Conservation (phyloP, 2,113 vertebrate species). For the Struthio camelus region DNA sequence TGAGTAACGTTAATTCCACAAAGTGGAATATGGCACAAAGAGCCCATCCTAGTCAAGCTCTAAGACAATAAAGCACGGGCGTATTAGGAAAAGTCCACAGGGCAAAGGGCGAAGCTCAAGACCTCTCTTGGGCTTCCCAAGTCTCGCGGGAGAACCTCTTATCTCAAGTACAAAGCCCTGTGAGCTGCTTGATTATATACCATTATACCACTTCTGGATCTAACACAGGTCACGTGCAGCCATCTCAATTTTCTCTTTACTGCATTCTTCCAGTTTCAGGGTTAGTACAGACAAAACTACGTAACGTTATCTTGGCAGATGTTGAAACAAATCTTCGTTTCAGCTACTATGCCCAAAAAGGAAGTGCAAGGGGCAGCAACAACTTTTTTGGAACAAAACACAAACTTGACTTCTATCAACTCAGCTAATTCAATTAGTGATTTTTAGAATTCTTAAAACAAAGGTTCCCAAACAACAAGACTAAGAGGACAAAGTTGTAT, state of each 20-base stretch:
- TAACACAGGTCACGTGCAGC: background rate
- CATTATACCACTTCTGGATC: background rate
- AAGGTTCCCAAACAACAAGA: background rate
- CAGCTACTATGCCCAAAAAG: background rate
- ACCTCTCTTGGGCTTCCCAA: background rate
- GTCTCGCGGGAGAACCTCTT: background rate
- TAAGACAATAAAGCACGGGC: background rate
- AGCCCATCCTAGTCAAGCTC: background rate
- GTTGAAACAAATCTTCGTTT: background rate
- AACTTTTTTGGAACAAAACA: background rate
- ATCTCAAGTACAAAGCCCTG: fast-evolving
- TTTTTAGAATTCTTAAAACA: background rate
- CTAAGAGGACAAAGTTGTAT: background rate
- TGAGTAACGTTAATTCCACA: background rate
- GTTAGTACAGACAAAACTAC: background rate
- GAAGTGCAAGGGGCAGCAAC: background rate
- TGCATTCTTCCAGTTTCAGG: background rate
- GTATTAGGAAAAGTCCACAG: fast-evolving
- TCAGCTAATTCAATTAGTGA: background rate
- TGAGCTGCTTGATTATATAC: background rate
- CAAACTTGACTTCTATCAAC: background rate
- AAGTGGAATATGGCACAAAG: fast-evolving
- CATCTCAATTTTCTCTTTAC: background rate
- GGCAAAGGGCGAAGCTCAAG: background rate
- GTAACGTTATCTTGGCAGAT: fast-evolving